A percentile compares a stretch with the other conserved stretches of the same genome.
Conservation (phyloP, 2,888 invertebrate genomes). For the Conomelus anceps region DNA sequence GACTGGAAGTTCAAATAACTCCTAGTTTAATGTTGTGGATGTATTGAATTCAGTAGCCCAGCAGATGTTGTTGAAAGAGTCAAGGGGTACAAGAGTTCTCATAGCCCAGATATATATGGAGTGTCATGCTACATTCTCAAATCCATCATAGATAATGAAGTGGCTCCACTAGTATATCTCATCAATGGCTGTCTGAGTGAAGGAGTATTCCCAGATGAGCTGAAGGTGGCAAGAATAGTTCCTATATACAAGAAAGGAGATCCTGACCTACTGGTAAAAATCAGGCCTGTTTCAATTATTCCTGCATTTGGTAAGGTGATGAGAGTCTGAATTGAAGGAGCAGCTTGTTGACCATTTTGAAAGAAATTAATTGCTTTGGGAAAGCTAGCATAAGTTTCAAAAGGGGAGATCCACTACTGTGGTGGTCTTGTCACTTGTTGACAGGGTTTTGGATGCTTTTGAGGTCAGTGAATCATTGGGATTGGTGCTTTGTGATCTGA, state of each 20-base stretch:
- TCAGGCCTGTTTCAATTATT: neutral
- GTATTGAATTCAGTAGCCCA: no score
- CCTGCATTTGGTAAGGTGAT: slow-evolving; percentile 3
- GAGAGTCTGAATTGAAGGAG: no score
- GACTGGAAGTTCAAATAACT: no score
- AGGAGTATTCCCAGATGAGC: neutral
- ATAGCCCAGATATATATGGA: no score
- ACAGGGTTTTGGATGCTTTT: neutral
- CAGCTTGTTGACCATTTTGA: neutral
- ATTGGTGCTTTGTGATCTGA: neutral
- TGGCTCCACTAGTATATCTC: no score
- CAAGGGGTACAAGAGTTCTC: no score
- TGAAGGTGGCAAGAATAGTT: slow-evolving; percentile 1
- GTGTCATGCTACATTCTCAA: no score
- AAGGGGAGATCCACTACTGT: neutral
- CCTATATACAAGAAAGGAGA: slow-evolving; percentile 3
- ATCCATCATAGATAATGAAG: no score
- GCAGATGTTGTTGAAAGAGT: no score
- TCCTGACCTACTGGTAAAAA: neutral
- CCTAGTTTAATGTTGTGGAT: no score
- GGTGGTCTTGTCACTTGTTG: neutral
- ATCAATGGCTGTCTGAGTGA: neutral
- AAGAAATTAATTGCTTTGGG: no score
- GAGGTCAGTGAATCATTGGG: neutral
- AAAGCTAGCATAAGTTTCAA: no score